These are phyloP conservation scores for Halcyon senegalensis DNA, from an alignment of 2,113 vertebrate genomes.

Conservation along the genomic window DNA sequence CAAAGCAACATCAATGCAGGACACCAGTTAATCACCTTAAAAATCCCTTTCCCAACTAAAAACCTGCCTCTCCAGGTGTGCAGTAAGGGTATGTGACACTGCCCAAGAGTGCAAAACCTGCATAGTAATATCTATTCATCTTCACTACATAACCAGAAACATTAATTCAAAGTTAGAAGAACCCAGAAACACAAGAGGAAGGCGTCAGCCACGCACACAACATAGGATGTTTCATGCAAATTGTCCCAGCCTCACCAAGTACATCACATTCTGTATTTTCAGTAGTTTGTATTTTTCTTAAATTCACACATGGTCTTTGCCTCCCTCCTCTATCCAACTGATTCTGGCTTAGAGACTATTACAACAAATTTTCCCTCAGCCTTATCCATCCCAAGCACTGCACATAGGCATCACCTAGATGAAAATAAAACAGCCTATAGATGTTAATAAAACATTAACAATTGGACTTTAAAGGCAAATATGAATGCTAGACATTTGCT, in stretches of 20 bases:
- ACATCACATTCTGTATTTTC: neutral
- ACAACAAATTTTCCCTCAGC: neutral
- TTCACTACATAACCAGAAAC: neutral
- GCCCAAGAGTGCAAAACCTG: neutral
- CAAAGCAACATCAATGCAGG: neutral
- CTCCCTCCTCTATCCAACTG: neutral
- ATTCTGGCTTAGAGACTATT: neutral
- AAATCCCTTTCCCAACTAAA: neutral
- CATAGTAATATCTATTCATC: neutral
- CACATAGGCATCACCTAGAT: fast-evolving
- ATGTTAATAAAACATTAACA: neutral
- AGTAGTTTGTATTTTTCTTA: neutral
- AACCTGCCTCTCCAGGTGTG: neutral
- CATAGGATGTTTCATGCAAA: neutral
- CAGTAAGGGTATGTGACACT: neutral
- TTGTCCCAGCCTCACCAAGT: neutral
- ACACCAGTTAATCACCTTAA: neutral
- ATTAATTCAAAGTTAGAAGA: neutral
- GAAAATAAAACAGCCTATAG: neutral
- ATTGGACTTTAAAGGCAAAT: neutral
- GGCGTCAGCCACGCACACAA: neutral
- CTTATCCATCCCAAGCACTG: neutral
- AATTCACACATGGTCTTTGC: neutral
- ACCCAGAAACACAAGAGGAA: neutral
- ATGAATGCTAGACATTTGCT: neutral